Conservation (phyloP, 1,140 invertebrate genomes). For the Tachypleus tridentatus region DNA sequence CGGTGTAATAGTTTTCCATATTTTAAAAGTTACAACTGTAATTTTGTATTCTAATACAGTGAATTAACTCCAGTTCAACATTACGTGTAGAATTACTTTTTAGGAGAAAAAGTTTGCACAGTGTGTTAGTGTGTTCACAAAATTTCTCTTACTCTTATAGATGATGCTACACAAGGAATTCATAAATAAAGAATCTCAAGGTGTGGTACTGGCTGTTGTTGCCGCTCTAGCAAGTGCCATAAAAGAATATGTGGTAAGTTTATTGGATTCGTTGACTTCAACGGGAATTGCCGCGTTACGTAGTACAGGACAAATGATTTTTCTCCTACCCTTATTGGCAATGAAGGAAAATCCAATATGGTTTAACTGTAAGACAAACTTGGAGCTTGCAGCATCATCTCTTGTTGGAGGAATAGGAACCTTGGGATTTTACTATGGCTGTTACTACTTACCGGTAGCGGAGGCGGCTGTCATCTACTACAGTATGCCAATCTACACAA, state of each 20-base stretch:
- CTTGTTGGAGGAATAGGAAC: slow-evolving; percentile 8
- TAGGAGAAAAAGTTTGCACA: no score
- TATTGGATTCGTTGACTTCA: slow-evolving; percentile 5
- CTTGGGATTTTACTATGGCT: slow-evolving; percentile 11
- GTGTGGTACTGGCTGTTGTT: no score
- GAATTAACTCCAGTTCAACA: no score
- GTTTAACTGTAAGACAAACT: slow-evolving; percentile 2
- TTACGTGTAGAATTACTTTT: no score
- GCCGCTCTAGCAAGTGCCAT: no score
- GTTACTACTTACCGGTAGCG: slow-evolving; percentile 7
- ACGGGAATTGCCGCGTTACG: slow-evolving; percentile 9
- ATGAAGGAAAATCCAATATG: slow-evolving; percentile 1
- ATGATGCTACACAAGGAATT: no score
- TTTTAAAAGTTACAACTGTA: no score
- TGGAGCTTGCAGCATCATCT: slow-evolving; percentile 4
- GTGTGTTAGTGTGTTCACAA: no score
- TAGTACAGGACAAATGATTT: slow-evolving; percentile 4
- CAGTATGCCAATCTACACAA: slow-evolving; percentile 10
- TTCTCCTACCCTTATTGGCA: slow-evolving; percentile 6
- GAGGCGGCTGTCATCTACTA: slow-evolving; percentile 13
- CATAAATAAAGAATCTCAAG: no score
- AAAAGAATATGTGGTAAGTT: slow-evolving; percentile 7
- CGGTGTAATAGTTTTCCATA: no score
- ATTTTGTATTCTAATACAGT: no score
- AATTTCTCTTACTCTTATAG: no score